phyloP scores from a whole-genome alignment of 2,113 vertebrate species.

The Scophthalmus maximus region DNA sequence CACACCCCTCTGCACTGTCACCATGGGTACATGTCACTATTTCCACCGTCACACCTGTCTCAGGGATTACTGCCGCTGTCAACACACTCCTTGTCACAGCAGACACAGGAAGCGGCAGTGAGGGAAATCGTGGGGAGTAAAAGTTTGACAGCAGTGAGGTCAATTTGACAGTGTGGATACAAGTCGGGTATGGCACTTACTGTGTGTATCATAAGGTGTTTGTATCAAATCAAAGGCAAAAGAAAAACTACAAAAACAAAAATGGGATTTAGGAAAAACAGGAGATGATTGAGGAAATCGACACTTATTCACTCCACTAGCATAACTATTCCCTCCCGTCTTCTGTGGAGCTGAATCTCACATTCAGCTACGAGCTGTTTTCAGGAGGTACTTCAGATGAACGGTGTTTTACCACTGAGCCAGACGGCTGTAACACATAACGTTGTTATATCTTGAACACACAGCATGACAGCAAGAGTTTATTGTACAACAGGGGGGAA shows the following conservation, averaged over 20 bases:
- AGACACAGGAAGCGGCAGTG: constrained; percentile 10
- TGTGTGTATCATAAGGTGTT: background rate
- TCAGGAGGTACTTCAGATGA: background rate
- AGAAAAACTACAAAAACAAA: background rate
- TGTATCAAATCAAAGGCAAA: background rate
- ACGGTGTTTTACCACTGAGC: background rate
- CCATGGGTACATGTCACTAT: constrained; percentile 35
- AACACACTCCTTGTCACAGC: constrained; percentile 5
- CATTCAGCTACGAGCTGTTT: background rate
- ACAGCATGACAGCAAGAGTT: background rate
- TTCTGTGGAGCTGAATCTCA: background rate
- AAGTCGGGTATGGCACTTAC: background rate
- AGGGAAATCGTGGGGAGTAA: background rate
- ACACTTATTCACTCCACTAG: background rate
- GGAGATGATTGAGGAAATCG: background rate
- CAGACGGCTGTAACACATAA: background rate
- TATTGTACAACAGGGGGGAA: background rate
- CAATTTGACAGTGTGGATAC: background rate
- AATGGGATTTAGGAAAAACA: background rate
- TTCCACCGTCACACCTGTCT: constrained; percentile 46
- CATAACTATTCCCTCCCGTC: background rate
- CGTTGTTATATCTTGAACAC: background rate
- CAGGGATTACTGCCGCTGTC: constrained; percentile 13
- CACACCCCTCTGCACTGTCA: constrained; percentile 24
- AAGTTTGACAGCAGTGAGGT: constrained; percentile 3